A percentile compares a stretch with the other conserved stretches of the same genome.
phyloP scores from a whole-genome alignment of 2,113 vertebrate genomes.

The Tapirus terrestris region DNA sequence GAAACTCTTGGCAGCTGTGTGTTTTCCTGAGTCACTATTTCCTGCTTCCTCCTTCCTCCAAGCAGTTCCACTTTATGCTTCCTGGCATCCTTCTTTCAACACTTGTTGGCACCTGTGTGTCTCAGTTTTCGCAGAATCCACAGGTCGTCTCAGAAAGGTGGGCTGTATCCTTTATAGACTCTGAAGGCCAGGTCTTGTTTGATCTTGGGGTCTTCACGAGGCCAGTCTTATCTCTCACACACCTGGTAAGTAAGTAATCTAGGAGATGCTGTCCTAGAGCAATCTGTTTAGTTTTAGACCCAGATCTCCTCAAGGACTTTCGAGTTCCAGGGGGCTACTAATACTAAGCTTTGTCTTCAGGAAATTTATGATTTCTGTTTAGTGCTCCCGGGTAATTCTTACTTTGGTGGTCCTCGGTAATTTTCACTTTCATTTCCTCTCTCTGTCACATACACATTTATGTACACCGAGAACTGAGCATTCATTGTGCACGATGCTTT shows the following conservation, averaged over 20 bases:
- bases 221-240: neutral
- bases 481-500: neutral
- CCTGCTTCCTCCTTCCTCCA: constrained; percentile 60
- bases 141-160: neutral
- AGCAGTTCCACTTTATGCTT: constrained; percentile 35
- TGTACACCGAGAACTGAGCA: neutral
- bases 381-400: constrained; percentile 3
- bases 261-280: neutral
- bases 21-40: constrained; percentile 56
- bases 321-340: neutral
- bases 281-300: neutral
- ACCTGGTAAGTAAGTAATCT: neutral
- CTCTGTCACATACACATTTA: neutral
- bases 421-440: constrained; percentile 41
- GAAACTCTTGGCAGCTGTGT: neutral
- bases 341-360: neutral
- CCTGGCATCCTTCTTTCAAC: constrained; percentile 37
- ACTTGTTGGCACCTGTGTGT: neutral
- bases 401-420: neutral
- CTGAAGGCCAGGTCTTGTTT: neutral
- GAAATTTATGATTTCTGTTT: neutral
- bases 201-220: neutral
- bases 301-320: neutral
- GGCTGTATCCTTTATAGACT: neutral
- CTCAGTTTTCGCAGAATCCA: neutral